phyloP scores from a whole-genome alignment of 2,888 invertebrate genomes.

The Noctua janthe region DNA sequence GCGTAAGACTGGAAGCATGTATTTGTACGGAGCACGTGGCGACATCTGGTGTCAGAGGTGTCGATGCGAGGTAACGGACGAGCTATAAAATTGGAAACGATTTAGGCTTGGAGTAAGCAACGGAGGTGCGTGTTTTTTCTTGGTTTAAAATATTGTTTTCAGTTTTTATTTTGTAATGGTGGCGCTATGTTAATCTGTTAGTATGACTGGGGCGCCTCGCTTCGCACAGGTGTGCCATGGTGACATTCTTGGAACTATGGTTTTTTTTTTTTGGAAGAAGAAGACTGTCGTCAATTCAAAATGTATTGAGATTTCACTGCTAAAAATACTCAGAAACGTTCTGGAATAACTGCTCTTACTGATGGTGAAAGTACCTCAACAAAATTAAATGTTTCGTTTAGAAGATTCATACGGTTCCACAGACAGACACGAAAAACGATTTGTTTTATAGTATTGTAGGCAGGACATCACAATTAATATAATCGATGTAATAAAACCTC shows the following conservation, averaged over 20 bases:
- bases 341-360: too few species aligned
- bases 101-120: constrained; percentile 63
- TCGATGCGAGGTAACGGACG: constrained; percentile 72
- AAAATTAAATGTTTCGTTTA: not conserved
- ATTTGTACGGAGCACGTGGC: constrained; percentile 39
- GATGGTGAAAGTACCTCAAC: too few species aligned
- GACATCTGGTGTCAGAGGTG: constrained; percentile 75
- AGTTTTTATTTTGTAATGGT: not conserved
- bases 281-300: not conserved
- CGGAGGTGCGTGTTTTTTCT: constrained; percentile 50
- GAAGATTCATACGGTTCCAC: not conserved
- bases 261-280: not conserved
- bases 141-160: not conserved
- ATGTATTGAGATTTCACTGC: not conserved
- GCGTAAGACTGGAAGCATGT: constrained; percentile 61
- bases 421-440: not conserved
- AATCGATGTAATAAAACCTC: not conserved
- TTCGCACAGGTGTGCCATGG: not conserved
- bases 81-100: constrained; percentile 78
- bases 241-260: not conserved
- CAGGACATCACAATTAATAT: not conserved
- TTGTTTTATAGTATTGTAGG: not conserved
- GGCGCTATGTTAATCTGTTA: not conserved
- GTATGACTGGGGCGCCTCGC: not conserved
- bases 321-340: not conserved